A percentile compares a stretch with the other conserved stretches of the same genome.
phyloP scores from a whole-genome alignment of 2,113 vertebrate genomes.

The Caloenas nicobarica region DNA sequence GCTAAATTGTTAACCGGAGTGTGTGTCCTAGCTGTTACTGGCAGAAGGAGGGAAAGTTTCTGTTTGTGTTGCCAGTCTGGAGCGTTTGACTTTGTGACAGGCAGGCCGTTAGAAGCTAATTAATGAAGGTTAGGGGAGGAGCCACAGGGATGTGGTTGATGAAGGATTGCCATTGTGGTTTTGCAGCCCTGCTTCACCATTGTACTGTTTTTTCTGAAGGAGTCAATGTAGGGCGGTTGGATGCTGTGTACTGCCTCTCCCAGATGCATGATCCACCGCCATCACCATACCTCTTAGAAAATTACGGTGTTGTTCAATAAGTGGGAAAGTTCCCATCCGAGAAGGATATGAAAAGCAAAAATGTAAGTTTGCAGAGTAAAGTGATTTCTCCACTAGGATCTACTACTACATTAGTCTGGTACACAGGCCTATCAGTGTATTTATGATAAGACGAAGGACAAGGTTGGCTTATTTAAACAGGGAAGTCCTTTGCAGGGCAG shows the following conservation, averaged over 20 bases:
- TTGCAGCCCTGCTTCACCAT: neutral
- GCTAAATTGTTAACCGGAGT: neutral
- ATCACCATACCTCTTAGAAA: neutral
- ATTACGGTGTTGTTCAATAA: neutral
- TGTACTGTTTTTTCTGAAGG: neutral
- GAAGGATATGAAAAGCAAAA: neutral
- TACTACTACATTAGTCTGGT: neutral
- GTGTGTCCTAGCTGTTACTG: neutral
- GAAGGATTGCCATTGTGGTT: neutral
- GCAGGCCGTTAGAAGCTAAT: neutral
- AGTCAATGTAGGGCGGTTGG: accelerated
- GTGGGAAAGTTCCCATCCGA: neutral
- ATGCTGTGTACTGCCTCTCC: neutral
- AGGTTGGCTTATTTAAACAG: neutral
- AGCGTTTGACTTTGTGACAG: neutral
- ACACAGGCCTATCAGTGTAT: neutral
- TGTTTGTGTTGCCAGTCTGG: neutral
- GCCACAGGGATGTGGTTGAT: neutral
- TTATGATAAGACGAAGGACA: neutral
- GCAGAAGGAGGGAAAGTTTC: neutral
- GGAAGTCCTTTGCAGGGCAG: neutral
- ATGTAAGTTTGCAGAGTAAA: neutral
- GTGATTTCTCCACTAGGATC: neutral
- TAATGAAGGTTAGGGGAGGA: neutral
- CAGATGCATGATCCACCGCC: neutral